A percentile compares a stretch with the other conserved stretches of the same genome.
phyloP scores from a whole-genome alignment of 92 coral and sea anemone species.

The Actinostola sp. region DNA sequence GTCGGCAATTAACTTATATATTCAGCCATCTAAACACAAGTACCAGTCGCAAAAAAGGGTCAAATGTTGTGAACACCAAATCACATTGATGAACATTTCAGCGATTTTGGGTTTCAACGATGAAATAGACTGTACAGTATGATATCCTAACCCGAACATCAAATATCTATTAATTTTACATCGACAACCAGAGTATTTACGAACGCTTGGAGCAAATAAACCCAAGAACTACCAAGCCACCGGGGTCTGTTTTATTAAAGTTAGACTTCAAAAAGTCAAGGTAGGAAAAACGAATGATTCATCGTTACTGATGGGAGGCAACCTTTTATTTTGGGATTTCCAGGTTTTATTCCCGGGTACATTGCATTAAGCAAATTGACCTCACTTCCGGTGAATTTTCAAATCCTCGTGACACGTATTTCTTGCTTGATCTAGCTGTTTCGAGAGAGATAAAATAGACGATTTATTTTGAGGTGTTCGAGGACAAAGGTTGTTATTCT shows the following conservation, averaged over 20 bases:
- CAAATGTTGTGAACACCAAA: neutral
- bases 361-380: conserved; percentile 1
- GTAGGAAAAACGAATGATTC: neutral
- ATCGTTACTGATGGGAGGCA: neutral
- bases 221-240: neutral
- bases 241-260: neutral
- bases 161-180: conserved; percentile 32
- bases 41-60: neutral
- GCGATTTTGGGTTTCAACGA: no score
- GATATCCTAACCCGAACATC: conserved; percentile 2
- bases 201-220: neutral
- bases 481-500: no score
- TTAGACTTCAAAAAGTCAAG: neutral
- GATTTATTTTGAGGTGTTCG: neutral
- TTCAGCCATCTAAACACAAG: no score
- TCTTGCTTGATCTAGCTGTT: neutral
- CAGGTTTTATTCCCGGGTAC: neutral
- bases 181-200: conserved; percentile 30
- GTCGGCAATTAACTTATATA: no score
- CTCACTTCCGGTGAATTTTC: conserved; percentile 31
- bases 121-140: no score
- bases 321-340: conserved; percentile 19
- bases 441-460: neutral
- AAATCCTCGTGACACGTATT: neutral
- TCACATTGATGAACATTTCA: neutral